Evolutionary conservation across 2,113 vertebrate species (phyloP).

Genomic region (Psammodynastes pulverulentus): DNA sequence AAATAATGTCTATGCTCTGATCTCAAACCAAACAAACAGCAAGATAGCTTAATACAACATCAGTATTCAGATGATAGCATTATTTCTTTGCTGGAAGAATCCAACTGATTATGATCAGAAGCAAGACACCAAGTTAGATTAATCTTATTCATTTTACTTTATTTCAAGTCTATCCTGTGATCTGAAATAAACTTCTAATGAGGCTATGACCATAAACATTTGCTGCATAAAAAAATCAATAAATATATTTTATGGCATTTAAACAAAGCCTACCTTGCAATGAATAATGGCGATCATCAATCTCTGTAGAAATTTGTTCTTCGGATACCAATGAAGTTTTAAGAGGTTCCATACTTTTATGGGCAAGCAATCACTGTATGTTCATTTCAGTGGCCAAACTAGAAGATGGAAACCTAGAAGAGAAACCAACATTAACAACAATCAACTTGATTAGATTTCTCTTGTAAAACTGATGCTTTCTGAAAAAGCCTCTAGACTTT

Average conservation of each 20-base stretch:
- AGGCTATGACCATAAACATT: background rate
- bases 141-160: background rate
- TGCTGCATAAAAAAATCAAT: background rate
- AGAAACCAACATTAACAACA: background rate
- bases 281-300: conserved; percentile 68
- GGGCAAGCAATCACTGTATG: conserved; percentile 24
- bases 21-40: background rate
- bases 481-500: background rate
- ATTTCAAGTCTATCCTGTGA: background rate
- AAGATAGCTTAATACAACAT: background rate
- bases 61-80: background rate
- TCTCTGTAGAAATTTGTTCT: conserved; percentile 64
- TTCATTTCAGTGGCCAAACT: conserved; percentile 55
- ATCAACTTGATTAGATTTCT: background rate
- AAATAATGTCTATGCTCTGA: background rate
- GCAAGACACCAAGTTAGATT: background rate
- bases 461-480: background rate
- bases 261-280: conserved; percentile 66
- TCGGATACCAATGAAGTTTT: conserved; percentile 47
- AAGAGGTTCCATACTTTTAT: conserved; percentile 62
- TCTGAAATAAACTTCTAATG: background rate
- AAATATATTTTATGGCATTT: background rate
- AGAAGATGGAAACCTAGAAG: conserved; percentile 24
- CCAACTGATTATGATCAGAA: background rate
- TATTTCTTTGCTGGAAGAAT: background rate